Conservation (phyloP, 2,888 invertebrate genomes). For the Agrenia bidenticulata region DNA sequence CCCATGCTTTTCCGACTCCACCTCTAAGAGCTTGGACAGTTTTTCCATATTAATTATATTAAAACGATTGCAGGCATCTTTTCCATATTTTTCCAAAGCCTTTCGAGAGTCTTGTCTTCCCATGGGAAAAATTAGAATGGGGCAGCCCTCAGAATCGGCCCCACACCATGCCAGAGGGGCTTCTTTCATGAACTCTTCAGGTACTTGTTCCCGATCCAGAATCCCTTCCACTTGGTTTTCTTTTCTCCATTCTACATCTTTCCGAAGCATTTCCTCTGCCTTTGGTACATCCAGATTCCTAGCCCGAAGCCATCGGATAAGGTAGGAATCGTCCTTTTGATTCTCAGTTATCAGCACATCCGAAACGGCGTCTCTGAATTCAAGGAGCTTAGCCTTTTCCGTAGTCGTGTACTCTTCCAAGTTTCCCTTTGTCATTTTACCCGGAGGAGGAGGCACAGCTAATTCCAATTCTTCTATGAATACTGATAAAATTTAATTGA, state of each 20-base stretch:
- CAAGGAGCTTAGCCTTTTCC: not conserved
- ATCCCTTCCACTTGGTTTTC: conserved; percentile 28
- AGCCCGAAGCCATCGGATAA: conserved; percentile 46
- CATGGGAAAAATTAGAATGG: conserved; percentile 16
- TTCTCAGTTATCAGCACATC: conserved; percentile 3
- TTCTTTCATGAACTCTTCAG: conserved; percentile 17
- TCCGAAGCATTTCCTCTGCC: conserved; percentile 40
- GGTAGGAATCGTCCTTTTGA: conserved; percentile 24
- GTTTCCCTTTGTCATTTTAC: not conserved
- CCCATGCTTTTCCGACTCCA: conserved; percentile 22
- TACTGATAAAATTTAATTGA: too few species aligned
- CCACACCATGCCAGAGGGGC: conserved; percentile 24
- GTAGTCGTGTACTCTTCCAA: not conserved
- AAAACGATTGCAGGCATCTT: not conserved
- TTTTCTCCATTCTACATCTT: conserved; percentile 37
- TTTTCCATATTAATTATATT: conserved; percentile 32
- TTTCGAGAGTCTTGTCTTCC: conserved; percentile 17
- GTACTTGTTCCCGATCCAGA: conserved; percentile 25
- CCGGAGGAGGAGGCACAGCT: too few species aligned
- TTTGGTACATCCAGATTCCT: conserved; percentile 38
- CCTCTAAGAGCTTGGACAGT: conserved; percentile 11
- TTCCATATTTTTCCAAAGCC: not conserved
- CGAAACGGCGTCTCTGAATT: conserved; percentile 2
- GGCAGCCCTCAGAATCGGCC: conserved; percentile 17
- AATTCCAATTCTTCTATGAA: too few species aligned